Evolutionary conservation across 1,140 invertebrate species (phyloP).

Genomic region (Himalopsyche phryganea): DNA sequence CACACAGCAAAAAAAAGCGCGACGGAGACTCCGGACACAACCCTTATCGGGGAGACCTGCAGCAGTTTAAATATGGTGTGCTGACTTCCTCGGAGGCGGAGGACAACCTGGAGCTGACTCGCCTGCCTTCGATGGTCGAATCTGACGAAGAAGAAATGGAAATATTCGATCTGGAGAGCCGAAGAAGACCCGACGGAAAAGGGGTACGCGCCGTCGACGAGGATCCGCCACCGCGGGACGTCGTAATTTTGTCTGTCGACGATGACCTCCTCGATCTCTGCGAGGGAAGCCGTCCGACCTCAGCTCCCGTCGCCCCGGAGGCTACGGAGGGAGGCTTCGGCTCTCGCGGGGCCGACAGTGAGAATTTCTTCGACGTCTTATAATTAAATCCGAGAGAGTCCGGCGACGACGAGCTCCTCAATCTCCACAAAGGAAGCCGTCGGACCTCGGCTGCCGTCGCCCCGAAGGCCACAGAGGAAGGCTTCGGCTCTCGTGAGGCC

Average conservation of each 20-base stretch:
- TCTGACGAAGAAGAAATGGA: slow-evolving; percentile 31
- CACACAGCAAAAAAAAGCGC: slow-evolving; percentile 18
- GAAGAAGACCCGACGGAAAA: slow-evolving; percentile 17
- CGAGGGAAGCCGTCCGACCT: not conserved
- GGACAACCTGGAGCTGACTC: slow-evolving; percentile 26
- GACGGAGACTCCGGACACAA: slow-evolving; percentile 1
- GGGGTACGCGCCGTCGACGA: not conserved
- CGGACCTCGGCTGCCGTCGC: slow-evolving; percentile 5
- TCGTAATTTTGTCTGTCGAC: too few species aligned
- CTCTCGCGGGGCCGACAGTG: not conserved
- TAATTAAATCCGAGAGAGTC: slow-evolving; percentile 13
- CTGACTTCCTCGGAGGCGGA: slow-evolving; percentile 23
- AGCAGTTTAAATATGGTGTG: slow-evolving; percentile 31
- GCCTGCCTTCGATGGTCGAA: slow-evolving; percentile 17
- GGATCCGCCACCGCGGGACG: too few species aligned
- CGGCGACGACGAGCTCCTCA: slow-evolving; percentile 23
- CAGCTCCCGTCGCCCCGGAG: slow-evolving; percentile 1
- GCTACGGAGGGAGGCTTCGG: slow-evolving; percentile 4
- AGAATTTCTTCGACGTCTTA: slow-evolving; percentile 28
- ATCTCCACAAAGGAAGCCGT: slow-evolving; percentile 4
- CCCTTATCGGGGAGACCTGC: slow-evolving; percentile 20
- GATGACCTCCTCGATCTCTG: slow-evolving; percentile 23
- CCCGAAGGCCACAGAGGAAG: slow-evolving; percentile 2
- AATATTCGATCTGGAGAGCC: slow-evolving; percentile 30
- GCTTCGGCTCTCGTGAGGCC: not conserved